These are phyloP conservation scores for Pyrrhosoma nymphula DNA, from an alignment of 2,888 invertebrate genomes.

Conservation along the genomic window DNA sequence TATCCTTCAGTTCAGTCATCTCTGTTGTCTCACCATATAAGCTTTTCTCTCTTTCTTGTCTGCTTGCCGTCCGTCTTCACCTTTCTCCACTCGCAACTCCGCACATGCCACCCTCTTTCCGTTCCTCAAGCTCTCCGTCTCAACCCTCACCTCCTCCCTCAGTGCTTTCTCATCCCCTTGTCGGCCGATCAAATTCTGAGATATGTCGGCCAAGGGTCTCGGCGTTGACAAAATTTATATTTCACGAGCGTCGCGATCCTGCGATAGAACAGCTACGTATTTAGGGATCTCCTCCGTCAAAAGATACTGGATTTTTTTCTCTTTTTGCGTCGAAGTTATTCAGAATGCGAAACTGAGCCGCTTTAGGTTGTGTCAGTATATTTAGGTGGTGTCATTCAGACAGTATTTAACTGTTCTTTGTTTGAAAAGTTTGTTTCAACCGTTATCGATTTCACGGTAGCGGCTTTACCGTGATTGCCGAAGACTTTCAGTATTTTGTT, in stretches of 20 bases:
- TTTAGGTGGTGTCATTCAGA: too few species aligned
- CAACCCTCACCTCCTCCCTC: not conserved
- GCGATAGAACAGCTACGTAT: constrained; percentile 17
- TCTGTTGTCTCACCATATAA: not conserved
- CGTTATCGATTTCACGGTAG: too few species aligned
- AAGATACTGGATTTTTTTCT: not conserved
- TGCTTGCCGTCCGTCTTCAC: not conserved
- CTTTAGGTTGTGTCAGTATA: not conserved
- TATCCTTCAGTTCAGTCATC: not conserved
- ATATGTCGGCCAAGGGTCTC: not conserved
- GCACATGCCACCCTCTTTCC: not conserved
- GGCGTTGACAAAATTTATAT: constrained; percentile 30
- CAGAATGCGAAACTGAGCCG: not conserved
- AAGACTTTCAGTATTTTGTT: too few species aligned
- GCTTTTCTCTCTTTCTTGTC: not conserved
- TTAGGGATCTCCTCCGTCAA: not conserved
- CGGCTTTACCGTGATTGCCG: too few species aligned
- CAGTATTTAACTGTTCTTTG: too few species aligned
- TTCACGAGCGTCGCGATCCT: constrained; percentile 14
- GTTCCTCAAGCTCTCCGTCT: not conserved
- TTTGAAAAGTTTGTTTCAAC: too few species aligned
- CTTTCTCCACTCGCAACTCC: not conserved
- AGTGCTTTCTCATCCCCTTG: not conserved
- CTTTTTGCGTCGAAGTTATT: not conserved
- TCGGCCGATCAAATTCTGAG: not conserved